Conservation (phyloP, 2,797 vertebrate genomes). For the Choloepus didactylus region DNA sequence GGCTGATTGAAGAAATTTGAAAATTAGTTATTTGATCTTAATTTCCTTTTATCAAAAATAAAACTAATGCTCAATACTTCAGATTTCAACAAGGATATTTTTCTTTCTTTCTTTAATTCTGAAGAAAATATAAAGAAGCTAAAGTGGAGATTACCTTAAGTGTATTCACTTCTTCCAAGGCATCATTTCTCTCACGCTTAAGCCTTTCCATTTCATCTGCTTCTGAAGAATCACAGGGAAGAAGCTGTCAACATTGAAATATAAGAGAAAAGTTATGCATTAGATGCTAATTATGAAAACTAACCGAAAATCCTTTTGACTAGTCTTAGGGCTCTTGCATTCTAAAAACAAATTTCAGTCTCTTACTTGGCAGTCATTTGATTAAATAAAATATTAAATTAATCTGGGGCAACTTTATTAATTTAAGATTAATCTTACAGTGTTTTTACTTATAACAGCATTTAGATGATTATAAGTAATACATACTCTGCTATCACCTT, state of each 20-base stretch:
- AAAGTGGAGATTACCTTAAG: slow-evolving; percentile 91
- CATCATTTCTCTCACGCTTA: slow-evolving; percentile 92
- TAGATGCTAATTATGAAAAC: slow-evolving; percentile 51
- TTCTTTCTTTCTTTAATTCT: neutral
- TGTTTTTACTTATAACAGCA: slow-evolving; percentile 5
- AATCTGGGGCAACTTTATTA: neutral
- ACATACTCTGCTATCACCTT: neutral
- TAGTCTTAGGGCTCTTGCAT: neutral
- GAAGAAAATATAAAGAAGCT: slow-evolving; percentile 9
- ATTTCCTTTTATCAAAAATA: slow-evolving; percentile 28
- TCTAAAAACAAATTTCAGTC: slow-evolving; percentile 24
- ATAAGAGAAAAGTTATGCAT: neutral
- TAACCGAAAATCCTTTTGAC: slow-evolving; percentile 50
- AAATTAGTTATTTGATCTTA: neutral
- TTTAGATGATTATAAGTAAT: slow-evolving; percentile 11
- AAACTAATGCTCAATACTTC: neutral
- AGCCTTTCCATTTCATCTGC: slow-evolving; percentile 91
- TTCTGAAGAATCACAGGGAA: slow-evolving; percentile 89
- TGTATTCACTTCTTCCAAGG: slow-evolving; percentile 91
- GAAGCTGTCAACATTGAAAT: slow-evolving; percentile 86
- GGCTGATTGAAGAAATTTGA: neutral
- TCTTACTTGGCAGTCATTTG: slow-evolving; percentile 47
- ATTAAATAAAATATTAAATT: slow-evolving; percentile 51
- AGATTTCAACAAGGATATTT: neutral
- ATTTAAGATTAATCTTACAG: slow-evolving; percentile 30